These are phyloP conservation scores for Drosophila subquinaria DNA, from an alignment of 2,888 invertebrate genomes.

Conservation along the genomic window DNA sequence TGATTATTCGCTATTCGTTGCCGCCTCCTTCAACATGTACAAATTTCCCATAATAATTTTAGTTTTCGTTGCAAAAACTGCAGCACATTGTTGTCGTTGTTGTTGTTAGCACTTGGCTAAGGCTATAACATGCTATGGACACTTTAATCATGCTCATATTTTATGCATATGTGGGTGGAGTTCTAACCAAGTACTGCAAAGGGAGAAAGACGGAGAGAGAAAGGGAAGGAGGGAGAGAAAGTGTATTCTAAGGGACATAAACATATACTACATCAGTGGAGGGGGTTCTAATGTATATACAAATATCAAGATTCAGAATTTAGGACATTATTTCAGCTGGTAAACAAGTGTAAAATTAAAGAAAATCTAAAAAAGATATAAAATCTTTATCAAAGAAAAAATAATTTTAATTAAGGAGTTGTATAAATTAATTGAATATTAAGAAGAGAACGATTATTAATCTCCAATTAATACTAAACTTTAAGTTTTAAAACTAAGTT, in stretches of 20 bases:
- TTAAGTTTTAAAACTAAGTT: no score
- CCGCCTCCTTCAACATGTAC: constrained; percentile 55
- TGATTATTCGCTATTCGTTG: constrained; percentile 72
- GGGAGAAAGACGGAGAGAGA: not conserved
- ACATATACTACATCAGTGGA: constrained; percentile 5
- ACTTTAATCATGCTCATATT: constrained; percentile 79
- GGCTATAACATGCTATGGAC: constrained; percentile 74
- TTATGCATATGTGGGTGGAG: constrained; percentile 60
- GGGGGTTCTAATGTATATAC: constrained; percentile 4
- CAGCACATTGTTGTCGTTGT: constrained; percentile 27
- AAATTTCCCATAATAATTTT: constrained; percentile 73
- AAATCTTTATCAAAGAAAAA: no score
- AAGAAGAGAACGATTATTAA: no score
- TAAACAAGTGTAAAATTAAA: not conserved
- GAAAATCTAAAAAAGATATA: no score
- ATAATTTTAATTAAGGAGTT: no score
- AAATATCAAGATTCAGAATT: not conserved
- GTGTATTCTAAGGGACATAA: constrained; percentile 7
- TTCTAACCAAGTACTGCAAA: constrained; percentile 5
- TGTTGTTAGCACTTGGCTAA: constrained; percentile 40
- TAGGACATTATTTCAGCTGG: no score
- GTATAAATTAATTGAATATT: no score
- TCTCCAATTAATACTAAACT: no score
- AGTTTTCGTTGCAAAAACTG: constrained; percentile 50
- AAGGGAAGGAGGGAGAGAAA: not conserved